These are phyloP conservation scores for Oscarella lobularis DNA, from an alignment of 37 sponge, comb jelly and placozoan genomes.

Conservation along the genomic window DNA sequence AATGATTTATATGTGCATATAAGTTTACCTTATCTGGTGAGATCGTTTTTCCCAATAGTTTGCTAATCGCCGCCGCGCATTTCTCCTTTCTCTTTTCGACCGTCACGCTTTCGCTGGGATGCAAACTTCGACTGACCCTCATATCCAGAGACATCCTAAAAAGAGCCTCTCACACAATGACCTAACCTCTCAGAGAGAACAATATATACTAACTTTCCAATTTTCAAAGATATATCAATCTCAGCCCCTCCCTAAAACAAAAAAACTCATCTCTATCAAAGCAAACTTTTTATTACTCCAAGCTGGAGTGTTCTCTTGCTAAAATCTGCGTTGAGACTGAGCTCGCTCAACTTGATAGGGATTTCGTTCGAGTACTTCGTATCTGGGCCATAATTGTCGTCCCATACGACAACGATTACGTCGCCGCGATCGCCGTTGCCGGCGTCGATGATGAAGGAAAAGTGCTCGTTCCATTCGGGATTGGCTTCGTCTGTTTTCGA, in stretches of 20 bases:
- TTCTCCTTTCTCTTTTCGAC: background rate
- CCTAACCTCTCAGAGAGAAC: too few relatives aligned
- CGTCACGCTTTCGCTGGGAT: background rate
- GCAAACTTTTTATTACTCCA: too few relatives aligned
- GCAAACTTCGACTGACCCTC: background rate
- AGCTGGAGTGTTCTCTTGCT: too few relatives aligned
- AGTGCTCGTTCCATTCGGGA: background rate
- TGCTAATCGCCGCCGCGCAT: background rate
- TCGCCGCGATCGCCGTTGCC: background rate
- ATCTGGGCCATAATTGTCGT: background rate
- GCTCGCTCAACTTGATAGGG: background rate
- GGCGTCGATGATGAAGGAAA: background rate
- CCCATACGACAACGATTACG: background rate
- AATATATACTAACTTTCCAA: background rate
- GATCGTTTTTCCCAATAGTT: too few relatives aligned
- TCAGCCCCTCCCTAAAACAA: background rate
- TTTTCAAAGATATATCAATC: background rate
- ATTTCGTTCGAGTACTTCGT: background rate
- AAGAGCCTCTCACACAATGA: background rate
- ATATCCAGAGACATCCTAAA: background rate
- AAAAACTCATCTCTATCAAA: too few relatives aligned
- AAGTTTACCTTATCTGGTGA: too few relatives aligned
- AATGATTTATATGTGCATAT: too few relatives aligned
- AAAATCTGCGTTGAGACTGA: too few relatives aligned
- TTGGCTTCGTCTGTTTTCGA: background rate